A percentile compares a stretch with the other conserved stretches of the same genome.
Conservation (phyloP, 53 echinoderm and acorn worm genomes). For the Henricia sp. region DNA sequence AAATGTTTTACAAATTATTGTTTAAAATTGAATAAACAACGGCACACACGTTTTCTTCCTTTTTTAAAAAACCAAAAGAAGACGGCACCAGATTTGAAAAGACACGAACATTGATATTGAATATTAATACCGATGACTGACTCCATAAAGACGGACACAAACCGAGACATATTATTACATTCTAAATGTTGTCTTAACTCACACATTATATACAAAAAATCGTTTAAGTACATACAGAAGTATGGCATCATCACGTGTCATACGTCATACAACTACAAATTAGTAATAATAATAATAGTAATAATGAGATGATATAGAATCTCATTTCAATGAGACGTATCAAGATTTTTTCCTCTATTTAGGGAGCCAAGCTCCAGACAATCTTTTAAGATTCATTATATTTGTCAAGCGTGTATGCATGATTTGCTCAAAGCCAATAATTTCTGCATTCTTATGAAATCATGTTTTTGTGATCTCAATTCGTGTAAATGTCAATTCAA, state of each 20-base stretch:
- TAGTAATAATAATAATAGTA: constrained; percentile 29
- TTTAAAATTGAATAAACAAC: constrained; percentile 59
- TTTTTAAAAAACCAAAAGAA: constrained; percentile 47
- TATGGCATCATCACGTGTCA: constrained; percentile 30
- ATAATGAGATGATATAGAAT: constrained; percentile 53
- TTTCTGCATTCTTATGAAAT: neutral
- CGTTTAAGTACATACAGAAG: constrained; percentile 58
- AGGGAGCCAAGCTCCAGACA: constrained; percentile 54
- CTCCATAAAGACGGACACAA: constrained; percentile 32
- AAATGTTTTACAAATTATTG: constrained; percentile 58
- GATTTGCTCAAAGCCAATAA: constrained; percentile 21
- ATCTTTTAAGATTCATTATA: constrained; percentile 21
- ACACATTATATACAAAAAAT: constrained; percentile 61
- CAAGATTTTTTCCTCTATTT: constrained; percentile 24
- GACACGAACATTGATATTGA: constrained; percentile 53
- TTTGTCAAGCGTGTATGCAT: constrained; percentile 28
- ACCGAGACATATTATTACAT: constrained; percentile 37
- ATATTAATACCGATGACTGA: constrained; percentile 26
- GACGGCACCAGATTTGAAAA: constrained; percentile 55
- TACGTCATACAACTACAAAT: constrained; percentile 52
- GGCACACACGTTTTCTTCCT: constrained; percentile 54
- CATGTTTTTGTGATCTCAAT: no score
- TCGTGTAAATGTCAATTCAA: no score
- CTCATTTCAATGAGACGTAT: constrained; percentile 33
- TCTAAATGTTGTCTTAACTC: constrained; percentile 41